Evolutionary conservation across 2,113 vertebrate species (phyloP).

Genomic region (Coreoperca whiteheadi): DNA sequence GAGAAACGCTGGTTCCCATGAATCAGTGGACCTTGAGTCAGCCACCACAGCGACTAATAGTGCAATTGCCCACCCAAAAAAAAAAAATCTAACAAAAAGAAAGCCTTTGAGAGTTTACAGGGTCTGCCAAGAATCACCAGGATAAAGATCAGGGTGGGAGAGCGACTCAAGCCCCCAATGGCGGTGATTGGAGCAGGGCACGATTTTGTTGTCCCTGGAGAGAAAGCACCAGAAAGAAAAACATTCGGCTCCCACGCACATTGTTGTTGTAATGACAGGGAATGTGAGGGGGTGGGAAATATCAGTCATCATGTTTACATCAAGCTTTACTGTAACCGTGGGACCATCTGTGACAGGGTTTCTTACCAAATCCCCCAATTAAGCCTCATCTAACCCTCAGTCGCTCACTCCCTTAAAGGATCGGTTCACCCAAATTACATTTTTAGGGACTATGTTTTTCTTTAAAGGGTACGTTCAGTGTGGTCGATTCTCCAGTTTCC

Average conservation of each 20-base stretch:
- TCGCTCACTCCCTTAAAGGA: neutral
- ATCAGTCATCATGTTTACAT: slow-evolving; percentile 63
- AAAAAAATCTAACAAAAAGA: neutral
- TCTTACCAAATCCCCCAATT: neutral
- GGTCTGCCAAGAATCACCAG: slow-evolving; percentile 63
- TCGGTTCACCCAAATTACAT: neutral
- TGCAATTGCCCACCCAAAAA: slow-evolving; percentile 13
- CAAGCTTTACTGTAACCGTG: slow-evolving; percentile 54
- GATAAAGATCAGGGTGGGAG: slow-evolving; percentile 79
- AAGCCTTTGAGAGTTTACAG: neutral
- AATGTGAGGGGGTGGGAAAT: slow-evolving; percentile 58
- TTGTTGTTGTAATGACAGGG: slow-evolving; percentile 59
- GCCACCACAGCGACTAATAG: slow-evolving; percentile 10
- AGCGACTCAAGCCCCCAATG: slow-evolving; percentile 27
- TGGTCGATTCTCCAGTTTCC: neutral
- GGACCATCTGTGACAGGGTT: slow-evolving; percentile 31
- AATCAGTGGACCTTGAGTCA: slow-evolving; percentile 28
- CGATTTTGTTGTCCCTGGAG: slow-evolving; percentile 53
- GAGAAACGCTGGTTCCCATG: slow-evolving; percentile 57
- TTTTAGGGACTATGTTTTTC: neutral
- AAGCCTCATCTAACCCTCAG: neutral
- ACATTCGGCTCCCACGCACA: slow-evolving; percentile 63
- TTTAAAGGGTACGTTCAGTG: neutral
- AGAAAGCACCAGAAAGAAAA: slow-evolving; percentile 60
- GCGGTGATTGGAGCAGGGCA: slow-evolving; percentile 37